Base-by-base conservation (phyloP, 2,888 invertebrate genomes). In the Trimorus sp. region DNA sequence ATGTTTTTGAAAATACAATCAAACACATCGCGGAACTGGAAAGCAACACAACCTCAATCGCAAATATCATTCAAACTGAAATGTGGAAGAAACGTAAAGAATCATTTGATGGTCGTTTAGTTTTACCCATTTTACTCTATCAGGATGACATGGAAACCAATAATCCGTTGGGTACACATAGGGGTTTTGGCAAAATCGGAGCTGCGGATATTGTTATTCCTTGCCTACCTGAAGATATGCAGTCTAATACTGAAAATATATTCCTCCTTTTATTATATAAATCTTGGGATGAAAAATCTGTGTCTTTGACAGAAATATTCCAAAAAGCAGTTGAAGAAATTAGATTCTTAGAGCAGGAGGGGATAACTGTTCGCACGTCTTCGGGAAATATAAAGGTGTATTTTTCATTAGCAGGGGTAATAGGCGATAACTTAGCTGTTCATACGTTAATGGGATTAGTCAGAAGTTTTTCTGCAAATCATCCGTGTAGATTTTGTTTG, bases 141-240 rank as follows among this genome's bases (percentile, higher is more conserved):
- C 83, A 73, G 16, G 83, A 84, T 69, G 85, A 85, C 63, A 82
- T 76, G 37, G 78, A 84, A 65, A 76, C 63, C 0, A 82, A 83
- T 45, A 85, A 85, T 60, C 82, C 82, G 0, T 59, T 79, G 5
- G 82, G 77, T 8, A 79, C 60, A 62, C 79, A 78, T 38, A 75
- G 54, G 36, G 77, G 76, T 4, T 40, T 79, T 5, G 73, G 70
- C 15, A 83, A 83, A 48, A 60, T 80, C 9, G 82, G 73, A 40
- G 79, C 70, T 45, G 74, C 80, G n/a, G 77, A 83, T 60, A 49
- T 83, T 16, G 59, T 59, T 15, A 66, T 83, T 7, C 80, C 83
- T 11, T 83, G 77, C 38, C 59, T 80, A 51, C 83, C 69, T 56
- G 74, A 69, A 9, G 16, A 45, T 15, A 63, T 76, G 42, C 49